phyloP scores from a whole-genome alignment of 1,140 invertebrate species.

The Lycorma delicatula region DNA sequence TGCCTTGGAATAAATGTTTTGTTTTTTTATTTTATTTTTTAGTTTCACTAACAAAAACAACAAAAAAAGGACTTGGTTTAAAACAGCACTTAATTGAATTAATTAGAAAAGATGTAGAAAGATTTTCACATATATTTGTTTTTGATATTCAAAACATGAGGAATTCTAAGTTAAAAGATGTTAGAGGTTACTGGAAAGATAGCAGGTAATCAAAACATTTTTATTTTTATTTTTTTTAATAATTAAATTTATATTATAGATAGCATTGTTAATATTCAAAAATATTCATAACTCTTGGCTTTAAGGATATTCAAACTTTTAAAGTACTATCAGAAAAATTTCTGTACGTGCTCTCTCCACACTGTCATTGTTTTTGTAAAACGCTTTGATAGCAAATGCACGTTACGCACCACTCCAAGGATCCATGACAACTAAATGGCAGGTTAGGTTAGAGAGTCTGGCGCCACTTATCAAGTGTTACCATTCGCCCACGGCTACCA shows the following conservation, averaged over 20 bases:
- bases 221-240: slow-evolving; percentile 8
- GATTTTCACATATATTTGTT: slow-evolving; percentile 79
- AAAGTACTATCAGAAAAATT: too few relatives aligned
- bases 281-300: too few relatives aligned
- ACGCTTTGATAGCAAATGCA: too few relatives aligned
- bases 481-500: too few relatives aligned
- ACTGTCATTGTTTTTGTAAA: too few relatives aligned
- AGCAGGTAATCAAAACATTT: slow-evolving; percentile 42
- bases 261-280: not conserved
- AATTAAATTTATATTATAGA: not conserved
- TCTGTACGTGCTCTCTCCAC: too few relatives aligned
- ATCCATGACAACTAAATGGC: too few relatives aligned
- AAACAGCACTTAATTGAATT: slow-evolving; percentile 89
- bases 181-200: slow-evolving; percentile 79
- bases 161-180: slow-evolving; percentile 79
- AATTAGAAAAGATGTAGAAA: slow-evolving; percentile 68
- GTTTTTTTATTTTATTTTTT: slow-evolving; percentile 43
- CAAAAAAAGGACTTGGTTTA: slow-evolving; percentile 75
- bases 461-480: too few relatives aligned
- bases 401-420: too few relatives aligned
- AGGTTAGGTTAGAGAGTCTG: too few relatives aligned
- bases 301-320: too few relatives aligned
- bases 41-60: slow-evolving; percentile 94
- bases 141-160: slow-evolving; percentile 91
- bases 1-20: too few relatives aligned